A percentile compares a stretch with the other conserved stretches of the same genome.
phyloP scores from a whole-genome alignment of 2,888 invertebrate genomes.

The Agrochola circellaris region DNA sequence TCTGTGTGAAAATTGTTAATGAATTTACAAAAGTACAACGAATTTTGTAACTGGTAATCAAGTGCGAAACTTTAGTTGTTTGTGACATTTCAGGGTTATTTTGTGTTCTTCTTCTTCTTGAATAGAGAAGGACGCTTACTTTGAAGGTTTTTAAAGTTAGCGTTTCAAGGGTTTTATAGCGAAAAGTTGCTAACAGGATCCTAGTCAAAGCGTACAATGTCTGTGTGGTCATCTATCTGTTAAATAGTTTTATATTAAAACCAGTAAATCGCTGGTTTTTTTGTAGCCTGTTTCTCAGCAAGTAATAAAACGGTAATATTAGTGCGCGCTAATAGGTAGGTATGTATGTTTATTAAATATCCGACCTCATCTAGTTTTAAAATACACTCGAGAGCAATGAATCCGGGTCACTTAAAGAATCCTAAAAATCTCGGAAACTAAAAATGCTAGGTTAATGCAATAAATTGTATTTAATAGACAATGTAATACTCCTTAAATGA shows the following conservation, averaged over 20 bases:
- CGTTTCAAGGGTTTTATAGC: not conserved
- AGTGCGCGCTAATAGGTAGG: too few relatives aligned
- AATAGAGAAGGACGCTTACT: not conserved
- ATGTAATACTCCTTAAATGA: too few relatives aligned
- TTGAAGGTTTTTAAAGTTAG: not conserved
- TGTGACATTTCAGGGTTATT: conserved; percentile 17
- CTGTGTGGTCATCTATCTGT: not conserved
- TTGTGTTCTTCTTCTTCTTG: not conserved
- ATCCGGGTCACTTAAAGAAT: too few relatives aligned
- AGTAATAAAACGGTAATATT: not conserved
- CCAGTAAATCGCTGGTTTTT: not conserved
- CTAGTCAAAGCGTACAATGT: not conserved
- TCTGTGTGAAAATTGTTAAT: conserved; percentile 61
- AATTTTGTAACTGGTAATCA: conserved; percentile 45
- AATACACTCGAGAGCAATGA: too few relatives aligned
- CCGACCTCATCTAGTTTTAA: too few relatives aligned
- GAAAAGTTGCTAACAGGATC: too few relatives aligned
- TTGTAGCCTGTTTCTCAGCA: not conserved
- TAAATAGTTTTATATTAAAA: not conserved
- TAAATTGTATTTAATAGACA: too few relatives aligned
- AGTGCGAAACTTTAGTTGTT: conserved; percentile 38
- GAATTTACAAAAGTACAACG: conserved; percentile 54
- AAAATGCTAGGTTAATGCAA: too few relatives aligned
- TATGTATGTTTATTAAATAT: too few relatives aligned
- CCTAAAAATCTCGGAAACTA: too few relatives aligned